Conservation (phyloP, 2,113 vertebrate species). For the Notarius quadriscutis region DNA sequence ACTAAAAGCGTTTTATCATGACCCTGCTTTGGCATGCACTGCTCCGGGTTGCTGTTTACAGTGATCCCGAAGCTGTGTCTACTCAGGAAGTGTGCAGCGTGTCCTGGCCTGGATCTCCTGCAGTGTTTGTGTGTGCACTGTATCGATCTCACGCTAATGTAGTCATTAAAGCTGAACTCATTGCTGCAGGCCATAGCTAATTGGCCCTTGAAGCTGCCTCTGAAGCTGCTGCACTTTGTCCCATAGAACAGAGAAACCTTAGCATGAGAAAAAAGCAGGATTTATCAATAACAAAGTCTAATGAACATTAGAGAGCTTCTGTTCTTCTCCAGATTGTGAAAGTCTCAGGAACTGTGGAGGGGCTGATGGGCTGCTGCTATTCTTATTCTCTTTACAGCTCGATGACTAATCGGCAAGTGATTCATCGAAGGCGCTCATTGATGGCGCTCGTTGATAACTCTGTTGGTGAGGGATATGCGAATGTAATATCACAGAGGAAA, state of each 20-base stretch:
- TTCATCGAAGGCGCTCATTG: conserved; percentile 53
- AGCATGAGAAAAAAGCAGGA: background rate
- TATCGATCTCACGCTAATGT: conserved; percentile 54
- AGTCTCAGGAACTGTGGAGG: conserved; percentile 12
- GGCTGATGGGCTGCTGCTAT: conserved; percentile 45
- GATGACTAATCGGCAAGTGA: conserved; percentile 59
- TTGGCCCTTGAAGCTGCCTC: conserved; percentile 23
- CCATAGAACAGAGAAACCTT: background rate
- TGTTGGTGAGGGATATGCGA: conserved; percentile 31
- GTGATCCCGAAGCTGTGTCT: background rate
- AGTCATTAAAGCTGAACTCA: conserved; percentile 71
- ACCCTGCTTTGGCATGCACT: conserved; percentile 1
- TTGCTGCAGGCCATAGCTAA: conserved; percentile 68
- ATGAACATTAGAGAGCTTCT: background rate
- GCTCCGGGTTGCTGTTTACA: background rate
- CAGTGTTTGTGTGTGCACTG: conserved; percentile 38
- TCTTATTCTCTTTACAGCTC: conserved; percentile 55
- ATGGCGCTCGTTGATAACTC: conserved; percentile 46
- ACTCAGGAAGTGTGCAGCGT: background rate
- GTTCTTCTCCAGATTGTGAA: background rate
- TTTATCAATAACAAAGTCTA: background rate
- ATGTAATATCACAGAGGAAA: conserved; percentile 44
- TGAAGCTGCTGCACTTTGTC: background rate
- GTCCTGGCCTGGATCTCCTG: conserved; percentile 24
- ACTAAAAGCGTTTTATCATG: background rate